Conservation (phyloP, 2,797 vertebrate genomes). For the Onychomys leucogaster region DNA sequence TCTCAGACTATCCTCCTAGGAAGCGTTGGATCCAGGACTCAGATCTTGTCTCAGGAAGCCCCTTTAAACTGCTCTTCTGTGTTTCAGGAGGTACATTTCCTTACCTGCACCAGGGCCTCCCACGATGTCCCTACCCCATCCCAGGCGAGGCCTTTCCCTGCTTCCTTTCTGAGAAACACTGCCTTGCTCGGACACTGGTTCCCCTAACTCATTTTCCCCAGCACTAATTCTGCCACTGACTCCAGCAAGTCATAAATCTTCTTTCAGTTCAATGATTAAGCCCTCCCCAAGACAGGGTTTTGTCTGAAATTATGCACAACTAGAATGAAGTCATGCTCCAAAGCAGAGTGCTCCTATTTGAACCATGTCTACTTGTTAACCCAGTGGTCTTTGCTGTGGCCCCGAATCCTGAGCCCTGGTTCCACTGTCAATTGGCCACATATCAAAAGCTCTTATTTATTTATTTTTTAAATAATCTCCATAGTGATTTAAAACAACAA, state of each 20-base stretch:
- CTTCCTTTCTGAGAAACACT: neutral
- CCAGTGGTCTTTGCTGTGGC: neutral
- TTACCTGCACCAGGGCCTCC: neutral
- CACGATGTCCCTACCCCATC: neutral
- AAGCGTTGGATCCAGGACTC: neutral
- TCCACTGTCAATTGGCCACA: constrained; percentile 18
- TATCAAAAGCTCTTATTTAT: constrained; percentile 42
- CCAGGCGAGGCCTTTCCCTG: neutral
- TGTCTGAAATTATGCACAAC: constrained; percentile 50
- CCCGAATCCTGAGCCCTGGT: constrained; percentile 57
- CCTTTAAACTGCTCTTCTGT: neutral
- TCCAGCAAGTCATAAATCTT: constrained; percentile 52
- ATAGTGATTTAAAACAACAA: neutral
- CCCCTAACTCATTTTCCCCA: constrained; percentile 41
- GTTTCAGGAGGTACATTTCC: neutral
- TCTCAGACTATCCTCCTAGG: neutral
- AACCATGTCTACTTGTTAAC: constrained; percentile 29
- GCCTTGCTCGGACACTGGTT: neutral
- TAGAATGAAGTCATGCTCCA: constrained; percentile 63
- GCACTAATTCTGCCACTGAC: constrained; percentile 3
- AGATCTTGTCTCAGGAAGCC: neutral
- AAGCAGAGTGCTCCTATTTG: constrained; percentile 34
- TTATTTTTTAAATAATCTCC: constrained; percentile 34
- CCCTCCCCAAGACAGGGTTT: constrained; percentile 64
- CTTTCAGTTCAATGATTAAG: constrained; percentile 56